Percentiles rank a stretch among this genome's conserved stretches.
These are phyloP conservation scores for Eubasilissa regina DNA, from an alignment of 1,140 invertebrate species.

Conservation along the genomic window DNA sequence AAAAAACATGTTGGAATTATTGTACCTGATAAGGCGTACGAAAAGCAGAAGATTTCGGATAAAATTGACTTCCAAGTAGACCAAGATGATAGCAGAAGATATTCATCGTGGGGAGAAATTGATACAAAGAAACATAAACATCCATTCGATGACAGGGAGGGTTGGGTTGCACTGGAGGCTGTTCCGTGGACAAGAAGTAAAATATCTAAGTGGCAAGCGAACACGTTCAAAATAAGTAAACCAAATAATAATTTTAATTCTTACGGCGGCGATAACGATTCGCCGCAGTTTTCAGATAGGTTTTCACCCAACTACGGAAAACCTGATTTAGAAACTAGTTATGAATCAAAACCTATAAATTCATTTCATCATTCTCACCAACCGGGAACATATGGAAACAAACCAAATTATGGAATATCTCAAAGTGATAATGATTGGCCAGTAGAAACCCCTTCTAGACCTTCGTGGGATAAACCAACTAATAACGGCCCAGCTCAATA, in stretches of 20 bases:
- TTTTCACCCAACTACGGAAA: slow-evolving; percentile 51
- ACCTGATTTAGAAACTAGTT: slow-evolving; percentile 51
- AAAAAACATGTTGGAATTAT: slow-evolving; percentile 66
- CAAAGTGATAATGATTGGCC: slow-evolving; percentile 68
- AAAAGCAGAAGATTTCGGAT: slow-evolving; percentile 57
- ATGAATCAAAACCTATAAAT: slow-evolving; percentile 62
- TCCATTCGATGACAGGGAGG: slow-evolving; percentile 79
- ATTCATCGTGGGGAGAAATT: slow-evolving; percentile 71
- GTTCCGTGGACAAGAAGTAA: slow-evolving; percentile 86
- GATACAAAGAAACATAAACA: slow-evolving; percentile 73
- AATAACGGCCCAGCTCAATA: slow-evolving; percentile 45
- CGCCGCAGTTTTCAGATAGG: slow-evolving; percentile 40
- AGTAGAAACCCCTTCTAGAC: slow-evolving; percentile 66
- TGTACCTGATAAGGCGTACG: slow-evolving; percentile 63
- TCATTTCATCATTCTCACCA: slow-evolving; percentile 62
- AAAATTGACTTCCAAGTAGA: slow-evolving; percentile 63
- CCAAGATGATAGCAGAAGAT: slow-evolving; percentile 64
- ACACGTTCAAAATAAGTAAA: slow-evolving; percentile 70
- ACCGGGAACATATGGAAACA: slow-evolving; percentile 61
- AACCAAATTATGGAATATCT: slow-evolving; percentile 63
- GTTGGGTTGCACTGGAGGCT: slow-evolving; percentile 84
- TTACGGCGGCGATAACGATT: slow-evolving; percentile 64
- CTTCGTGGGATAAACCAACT: slow-evolving; percentile 66
- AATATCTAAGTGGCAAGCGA: slow-evolving; percentile 84
- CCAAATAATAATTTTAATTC: slow-evolving; percentile 66